Percentiles rank a stretch among this genome's conserved stretches.
Conservation (phyloP, 2,797 vertebrate genomes). For the Chiroxiphia lanceolata region DNA sequence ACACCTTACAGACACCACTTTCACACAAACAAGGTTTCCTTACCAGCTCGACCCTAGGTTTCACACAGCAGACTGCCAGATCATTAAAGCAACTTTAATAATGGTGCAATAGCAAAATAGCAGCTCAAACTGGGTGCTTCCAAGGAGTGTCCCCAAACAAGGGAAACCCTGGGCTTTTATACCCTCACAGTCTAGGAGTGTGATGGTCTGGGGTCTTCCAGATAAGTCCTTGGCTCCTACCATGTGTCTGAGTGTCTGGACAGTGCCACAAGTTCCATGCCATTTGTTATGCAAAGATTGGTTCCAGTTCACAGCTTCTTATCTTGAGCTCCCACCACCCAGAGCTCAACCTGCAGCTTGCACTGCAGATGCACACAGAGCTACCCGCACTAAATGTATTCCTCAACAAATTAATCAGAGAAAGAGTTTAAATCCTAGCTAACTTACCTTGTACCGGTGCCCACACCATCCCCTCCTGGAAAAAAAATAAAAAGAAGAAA, state of each 20-base stretch:
- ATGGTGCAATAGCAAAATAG: neutral
- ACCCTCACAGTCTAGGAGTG: neutral
- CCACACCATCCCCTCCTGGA: fast-evolving
- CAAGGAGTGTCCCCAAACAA: neutral
- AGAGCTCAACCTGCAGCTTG: neutral
- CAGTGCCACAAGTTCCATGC: neutral
- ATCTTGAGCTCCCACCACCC: neutral
- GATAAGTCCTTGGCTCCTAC: neutral
- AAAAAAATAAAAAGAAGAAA: neutral
- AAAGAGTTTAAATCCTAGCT: neutral
- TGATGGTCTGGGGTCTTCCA: neutral
- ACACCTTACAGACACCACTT: too few relatives aligned
- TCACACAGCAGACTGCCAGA: neutral
- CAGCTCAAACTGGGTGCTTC: neutral
- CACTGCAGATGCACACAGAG: neutral
- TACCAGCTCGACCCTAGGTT: neutral
- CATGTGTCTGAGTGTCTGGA: neutral
- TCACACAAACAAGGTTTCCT: neutral
- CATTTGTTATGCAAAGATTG: neutral
- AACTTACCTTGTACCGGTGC: fast-evolving
- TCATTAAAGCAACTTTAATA: neutral
- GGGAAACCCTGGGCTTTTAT: neutral
- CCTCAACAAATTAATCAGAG: neutral
- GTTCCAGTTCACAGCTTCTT: neutral
- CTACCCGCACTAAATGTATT: neutral